phyloP scores from a whole-genome alignment of 2,113 vertebrate species.

The Triplophysa rosa region DNA sequence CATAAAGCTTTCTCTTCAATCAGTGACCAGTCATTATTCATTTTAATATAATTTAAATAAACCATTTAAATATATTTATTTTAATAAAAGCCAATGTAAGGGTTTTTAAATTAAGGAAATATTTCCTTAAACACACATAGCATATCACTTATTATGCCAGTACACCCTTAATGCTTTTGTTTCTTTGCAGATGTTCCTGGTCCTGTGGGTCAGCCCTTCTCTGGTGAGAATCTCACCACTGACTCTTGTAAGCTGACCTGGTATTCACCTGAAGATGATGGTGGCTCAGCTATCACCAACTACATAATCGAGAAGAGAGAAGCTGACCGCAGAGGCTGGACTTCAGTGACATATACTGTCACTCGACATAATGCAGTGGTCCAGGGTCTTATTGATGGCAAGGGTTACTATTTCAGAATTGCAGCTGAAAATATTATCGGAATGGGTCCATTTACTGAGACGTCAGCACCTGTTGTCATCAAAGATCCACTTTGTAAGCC shows the following conservation, averaged over 20 bases:
- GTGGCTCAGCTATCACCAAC: conserved; percentile 94
- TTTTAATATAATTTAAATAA: no score
- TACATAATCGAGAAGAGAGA: conserved; percentile 96
- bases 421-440: conserved; percentile 97
- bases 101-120: no score
- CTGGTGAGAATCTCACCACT: conserved; percentile 88
- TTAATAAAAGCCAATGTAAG: no score
- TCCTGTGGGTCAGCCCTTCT: conserved; percentile 88
- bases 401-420: conserved; percentile 96
- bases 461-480: conserved; percentile 82
- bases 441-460: conserved; percentile 93
- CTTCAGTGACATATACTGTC: conserved; percentile 91
- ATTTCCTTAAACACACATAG: not conserved
- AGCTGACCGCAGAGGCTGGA: conserved; percentile 93
- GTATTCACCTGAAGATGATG: conserved; percentile 95
- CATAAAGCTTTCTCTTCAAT: no score
- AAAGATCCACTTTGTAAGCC: conserved; percentile 93
- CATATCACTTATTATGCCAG: no score
- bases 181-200: conserved; percentile 88
- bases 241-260: conserved; percentile 97
- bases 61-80: no score
- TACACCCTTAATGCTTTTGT: not conserved
- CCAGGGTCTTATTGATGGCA: conserved; percentile 89
- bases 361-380: conserved; percentile 95
- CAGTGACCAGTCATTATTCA: no score